Evolutionary conservation across 2,797 vertebrate genomes (phyloP), one percentile per base, ranked within the genome.

Genomic region (Nyctibius grandis): DNA sequence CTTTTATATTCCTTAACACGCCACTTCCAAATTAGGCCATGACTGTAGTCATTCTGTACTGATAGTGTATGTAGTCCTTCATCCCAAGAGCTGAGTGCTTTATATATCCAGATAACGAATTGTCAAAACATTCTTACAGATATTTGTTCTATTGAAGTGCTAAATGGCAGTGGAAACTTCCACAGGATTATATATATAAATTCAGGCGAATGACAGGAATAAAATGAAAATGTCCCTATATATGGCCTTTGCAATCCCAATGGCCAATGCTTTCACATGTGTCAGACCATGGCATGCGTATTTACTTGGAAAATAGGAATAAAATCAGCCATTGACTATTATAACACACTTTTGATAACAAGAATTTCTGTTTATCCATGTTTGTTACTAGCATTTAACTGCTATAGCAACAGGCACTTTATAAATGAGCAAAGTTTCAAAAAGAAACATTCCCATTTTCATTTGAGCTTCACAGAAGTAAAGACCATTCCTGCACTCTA

Each of bases 11-110:
- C 50, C 50, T 75, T 86, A 92, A 67, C 25, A 75, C 1, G 2
- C 9, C 4, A 50, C 83, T 95, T 95, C 96, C 93, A 95, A 95
- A 96, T 95, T 95, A 91, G 91, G 85, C 67, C 40, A 79, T 56
- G 74, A 45, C 63, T 85, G 56, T 31, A 83, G 68, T 72, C 33
- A 29, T 88, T 88, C 82, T 68, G 60, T 75, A 65, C 67, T 60
- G 65, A 68, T 57, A 88, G 57, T 38, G 23, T 83, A 88, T 0
- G 2, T 76, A 70, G 65, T 65, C 59, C 83, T 91, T 94, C 88
- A 95, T 65, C 82, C 51, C 50, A 67, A 40, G 50, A 91, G 70
- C 88, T 42, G 40, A 81, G 76, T 60, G 77, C 33, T 87, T 95
- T 79, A 76, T 79, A 82, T 19, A 50, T 77, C 23, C 80, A 93